Evolutionary conservation across 2,113 vertebrate species (phyloP), one percentile per base, ranked within the genome.

Genomic region (Puma concolor): DNA sequence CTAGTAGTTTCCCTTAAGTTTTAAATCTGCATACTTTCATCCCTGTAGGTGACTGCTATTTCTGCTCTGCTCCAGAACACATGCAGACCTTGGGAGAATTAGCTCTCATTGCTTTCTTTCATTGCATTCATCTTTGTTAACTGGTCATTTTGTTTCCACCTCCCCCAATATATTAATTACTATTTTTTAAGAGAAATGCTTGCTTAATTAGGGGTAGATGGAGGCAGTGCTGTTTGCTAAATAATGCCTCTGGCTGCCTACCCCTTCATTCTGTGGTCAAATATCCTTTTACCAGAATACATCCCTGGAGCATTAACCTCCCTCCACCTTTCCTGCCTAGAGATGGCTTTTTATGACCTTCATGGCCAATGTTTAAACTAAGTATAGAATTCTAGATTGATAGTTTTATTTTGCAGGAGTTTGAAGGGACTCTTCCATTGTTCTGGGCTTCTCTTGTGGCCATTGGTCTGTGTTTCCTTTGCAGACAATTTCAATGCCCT

Each of bases 71-170:
- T 80, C 31, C 3, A 6, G 16, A 93, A n/a, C 33, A 82, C 33
- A 16, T 6, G 29, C 21, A 8, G 36, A 64, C 71, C 57, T 69
- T 86, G 66, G 60, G 64, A 79, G 57, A 1, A 36, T 57, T 50
- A 52, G 23, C 15, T 63, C 33, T 82, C 36, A 77, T 71, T 4
- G 21, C 17, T 72, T 77, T 50, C 81, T 44, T 54, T 41, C 16
- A 89, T 60, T 7, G 57, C 60, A 72, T 60, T 97, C 67, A 66
- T 66, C 79, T 97, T 54, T 76, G 79, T 72, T 17, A 36, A 38
- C 52, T 93, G 50, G 25, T 79, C 66, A 48, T 88, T 89, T 97
- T 90, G 71, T 66, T 67, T 93, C 57, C 38, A 83, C 36, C 54
- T 91, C 44, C 5, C 1, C 50, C 48, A 41, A 48, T 60, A 48